Conservation (phyloP, 2,797 vertebrate species). For the Coreius guichenoti region DNA sequence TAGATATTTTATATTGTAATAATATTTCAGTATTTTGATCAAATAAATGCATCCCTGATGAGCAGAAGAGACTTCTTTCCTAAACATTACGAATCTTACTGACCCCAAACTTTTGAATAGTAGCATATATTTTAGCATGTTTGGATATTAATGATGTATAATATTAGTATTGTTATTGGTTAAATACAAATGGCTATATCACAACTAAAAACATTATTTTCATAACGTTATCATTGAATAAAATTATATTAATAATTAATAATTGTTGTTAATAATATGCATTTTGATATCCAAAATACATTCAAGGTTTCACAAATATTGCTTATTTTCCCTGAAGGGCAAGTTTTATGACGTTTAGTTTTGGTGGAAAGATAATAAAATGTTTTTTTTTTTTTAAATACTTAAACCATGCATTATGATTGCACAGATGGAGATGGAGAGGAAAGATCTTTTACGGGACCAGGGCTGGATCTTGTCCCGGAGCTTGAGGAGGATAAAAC, state of each 20-base stretch:
- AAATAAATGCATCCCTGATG: neutral
- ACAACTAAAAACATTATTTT: neutral
- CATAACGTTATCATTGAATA: neutral
- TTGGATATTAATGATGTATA: conserved; percentile 4
- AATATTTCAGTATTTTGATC: neutral
- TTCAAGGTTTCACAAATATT: conserved; percentile 21
- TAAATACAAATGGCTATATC: neutral
- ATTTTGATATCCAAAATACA: neutral
- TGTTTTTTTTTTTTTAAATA: neutral
- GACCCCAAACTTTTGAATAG: conserved; percentile 9
- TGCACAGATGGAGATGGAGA: conserved; percentile 51
- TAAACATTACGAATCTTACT: neutral
- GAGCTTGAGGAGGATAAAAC: conserved; percentile 73
- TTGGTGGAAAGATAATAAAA: neutral
- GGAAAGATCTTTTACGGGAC: conserved; percentile 74
- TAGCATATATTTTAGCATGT: neutral
- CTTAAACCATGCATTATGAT: neutral
- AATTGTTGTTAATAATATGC: neutral
- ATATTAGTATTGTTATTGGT: neutral
- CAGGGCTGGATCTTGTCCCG: conserved; percentile 76
- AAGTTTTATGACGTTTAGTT: neutral
- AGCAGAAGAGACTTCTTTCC: neutral
- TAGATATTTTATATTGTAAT: neutral
- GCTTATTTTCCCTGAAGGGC: neutral
- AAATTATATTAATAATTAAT: conserved; percentile 1